Conservation (phyloP, 1,140 invertebrate genomes). For the Cyclargus thomasi region DNA sequence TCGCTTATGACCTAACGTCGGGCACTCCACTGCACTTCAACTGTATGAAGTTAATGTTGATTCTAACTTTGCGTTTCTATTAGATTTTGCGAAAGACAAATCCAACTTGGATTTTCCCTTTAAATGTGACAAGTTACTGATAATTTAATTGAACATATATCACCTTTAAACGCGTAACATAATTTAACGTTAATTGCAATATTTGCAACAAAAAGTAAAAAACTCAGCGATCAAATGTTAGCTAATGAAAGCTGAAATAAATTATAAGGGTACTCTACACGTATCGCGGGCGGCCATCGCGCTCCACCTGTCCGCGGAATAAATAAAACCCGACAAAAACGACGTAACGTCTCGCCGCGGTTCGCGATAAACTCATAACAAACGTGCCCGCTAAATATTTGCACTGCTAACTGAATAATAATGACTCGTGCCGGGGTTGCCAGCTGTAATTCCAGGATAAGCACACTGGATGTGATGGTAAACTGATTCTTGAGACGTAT, state of each 20-base stretch:
- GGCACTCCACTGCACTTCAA: too few species aligned
- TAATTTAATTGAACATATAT: too few species aligned
- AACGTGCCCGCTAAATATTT: slow-evolving; percentile 43
- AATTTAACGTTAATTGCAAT: not conserved
- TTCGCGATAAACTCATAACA: slow-evolving; percentile 34
- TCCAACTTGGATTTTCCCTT: too few species aligned
- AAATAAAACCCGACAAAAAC: slow-evolving; percentile 49
- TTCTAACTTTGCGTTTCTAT: too few species aligned
- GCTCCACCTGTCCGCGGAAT: slow-evolving; percentile 53
- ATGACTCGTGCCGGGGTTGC: slow-evolving; percentile 30
- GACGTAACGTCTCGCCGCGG: slow-evolving; percentile 27
- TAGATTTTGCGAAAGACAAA: too few species aligned
- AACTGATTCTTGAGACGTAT: not conserved
- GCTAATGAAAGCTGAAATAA: slow-evolving; percentile 40
- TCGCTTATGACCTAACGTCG: not conserved
- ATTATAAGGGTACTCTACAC: slow-evolving; percentile 50
- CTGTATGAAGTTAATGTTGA: too few species aligned
- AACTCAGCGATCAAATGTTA: not conserved
- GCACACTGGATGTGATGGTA: not conserved
- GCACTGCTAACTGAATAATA: slow-evolving; percentile 49
- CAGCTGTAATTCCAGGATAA: not conserved
- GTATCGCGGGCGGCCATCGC: slow-evolving; percentile 40
- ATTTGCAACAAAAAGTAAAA: not conserved
- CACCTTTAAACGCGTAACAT: too few species aligned
- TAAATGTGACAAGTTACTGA: too few species aligned